Evolutionary conservation across 2,113 vertebrate genomes (phyloP).

Genomic region (Meleagris gallopavo): DNA sequence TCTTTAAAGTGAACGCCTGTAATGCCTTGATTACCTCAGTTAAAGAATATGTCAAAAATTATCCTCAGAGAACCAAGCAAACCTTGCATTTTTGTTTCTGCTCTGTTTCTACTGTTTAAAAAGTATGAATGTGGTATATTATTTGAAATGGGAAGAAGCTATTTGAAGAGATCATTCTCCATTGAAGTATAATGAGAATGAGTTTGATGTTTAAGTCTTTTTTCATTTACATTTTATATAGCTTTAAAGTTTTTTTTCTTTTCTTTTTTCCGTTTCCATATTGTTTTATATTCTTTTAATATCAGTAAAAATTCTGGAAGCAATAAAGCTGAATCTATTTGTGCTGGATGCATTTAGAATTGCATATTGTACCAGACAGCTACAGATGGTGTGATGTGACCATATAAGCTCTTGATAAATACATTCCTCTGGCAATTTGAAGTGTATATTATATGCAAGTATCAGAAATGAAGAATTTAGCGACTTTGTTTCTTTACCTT

Average conservation of each 20-base stretch:
- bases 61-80: not conserved
- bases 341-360: not conserved
- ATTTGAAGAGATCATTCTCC: not conserved
- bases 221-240: not conserved
- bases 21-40: not conserved
- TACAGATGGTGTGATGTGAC: not conserved
- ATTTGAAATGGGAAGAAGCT: not conserved
- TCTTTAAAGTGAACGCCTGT: not conserved
- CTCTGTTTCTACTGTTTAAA: not conserved
- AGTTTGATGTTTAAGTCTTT: not conserved
- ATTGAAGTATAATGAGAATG: not conserved
- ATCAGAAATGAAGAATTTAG: not conserved
- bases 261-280: not conserved
- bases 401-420: not conserved
- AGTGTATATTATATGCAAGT: not conserved
- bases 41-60: not conserved
- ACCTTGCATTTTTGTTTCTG: not conserved
- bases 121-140: not conserved
- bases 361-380: not conserved
- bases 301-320: not conserved
- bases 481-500: not conserved
- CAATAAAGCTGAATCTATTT: not conserved
- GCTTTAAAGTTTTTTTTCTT: not conserved
- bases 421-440: not conserved
- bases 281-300: slow-evolving; percentile 2